Percentiles rank a stretch among this genome's conserved stretches.
phyloP scores from a whole-genome alignment of 2,888 invertebrate genomes.

The Philonicus albiceps region DNA sequence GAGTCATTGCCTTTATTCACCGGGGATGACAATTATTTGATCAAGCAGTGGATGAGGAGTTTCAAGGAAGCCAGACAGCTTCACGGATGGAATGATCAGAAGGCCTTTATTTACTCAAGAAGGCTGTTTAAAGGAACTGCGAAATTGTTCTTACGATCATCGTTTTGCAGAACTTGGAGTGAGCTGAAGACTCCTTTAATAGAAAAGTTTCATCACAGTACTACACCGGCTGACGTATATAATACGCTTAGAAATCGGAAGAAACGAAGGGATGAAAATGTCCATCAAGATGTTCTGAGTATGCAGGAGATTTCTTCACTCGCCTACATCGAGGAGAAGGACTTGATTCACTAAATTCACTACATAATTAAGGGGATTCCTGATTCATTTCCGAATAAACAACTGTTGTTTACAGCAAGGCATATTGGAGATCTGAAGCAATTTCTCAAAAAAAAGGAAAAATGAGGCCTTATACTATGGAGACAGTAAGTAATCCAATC shows the following conservation, averaged over 20 bases:
- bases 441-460: no score
- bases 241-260: not conserved
- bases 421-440: no score
- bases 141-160: not conserved
- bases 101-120: no score
- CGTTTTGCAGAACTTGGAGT: not conserved
- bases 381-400: not conserved
- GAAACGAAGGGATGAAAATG: not conserved
- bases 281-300: not conserved
- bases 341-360: not conserved
- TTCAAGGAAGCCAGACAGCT: no score
- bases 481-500: no score
- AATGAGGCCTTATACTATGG: no score
- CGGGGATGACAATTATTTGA: no score
- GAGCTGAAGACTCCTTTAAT: not conserved
- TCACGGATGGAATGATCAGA: no score
- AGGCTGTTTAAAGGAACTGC: not conserved
- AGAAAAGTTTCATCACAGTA: not conserved
- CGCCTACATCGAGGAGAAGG: not conserved
- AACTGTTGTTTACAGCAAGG: no score
- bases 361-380: not conserved
- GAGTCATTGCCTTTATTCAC: not conserved
- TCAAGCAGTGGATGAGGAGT: no score
- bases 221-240: not conserved
- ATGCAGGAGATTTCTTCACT: not conserved